phyloP scores from a whole-genome alignment of 1,140 invertebrate species.

The Sycophaga agraensis region DNA sequence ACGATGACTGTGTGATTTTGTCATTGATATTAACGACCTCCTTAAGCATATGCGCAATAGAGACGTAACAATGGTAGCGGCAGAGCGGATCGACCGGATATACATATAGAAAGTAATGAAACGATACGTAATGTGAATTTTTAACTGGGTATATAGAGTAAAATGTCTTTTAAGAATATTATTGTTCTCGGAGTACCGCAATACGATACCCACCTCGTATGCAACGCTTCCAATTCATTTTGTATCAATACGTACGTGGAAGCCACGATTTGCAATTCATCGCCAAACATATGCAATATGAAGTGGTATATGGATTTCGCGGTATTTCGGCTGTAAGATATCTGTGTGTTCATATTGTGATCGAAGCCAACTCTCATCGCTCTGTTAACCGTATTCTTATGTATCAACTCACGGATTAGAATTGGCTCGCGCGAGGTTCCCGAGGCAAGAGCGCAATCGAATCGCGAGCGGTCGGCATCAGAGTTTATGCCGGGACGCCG shows the following conservation, averaged over 20 bases:
- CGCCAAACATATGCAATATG: too few relatives aligned
- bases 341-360: slow-evolving; percentile 6
- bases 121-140: not conserved
- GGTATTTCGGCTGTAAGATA: slow-evolving; percentile 1
- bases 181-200: too few relatives aligned
- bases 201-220: too few relatives aligned
- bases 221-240: too few relatives aligned
- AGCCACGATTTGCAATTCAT: too few relatives aligned
- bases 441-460: too few relatives aligned
- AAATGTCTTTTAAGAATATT: too few relatives aligned
- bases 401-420: slow-evolving; percentile 1
- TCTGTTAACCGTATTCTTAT: not conserved
- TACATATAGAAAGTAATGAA: not conserved
- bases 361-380: not conserved
- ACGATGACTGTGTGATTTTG: slow-evolving; percentile 17
- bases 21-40: not conserved
- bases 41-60: not conserved
- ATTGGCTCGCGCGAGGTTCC: slow-evolving; percentile 23
- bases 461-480: too few relatives aligned
- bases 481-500: too few relatives aligned
- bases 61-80: not conserved
- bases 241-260: too few relatives aligned
- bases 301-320: too few relatives aligned
- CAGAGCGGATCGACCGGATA: not conserved
- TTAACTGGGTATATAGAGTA: not conserved